phyloP scores from a whole-genome alignment of 2,888 invertebrate species.

The Rotaria magnacalcarata region DNA sequence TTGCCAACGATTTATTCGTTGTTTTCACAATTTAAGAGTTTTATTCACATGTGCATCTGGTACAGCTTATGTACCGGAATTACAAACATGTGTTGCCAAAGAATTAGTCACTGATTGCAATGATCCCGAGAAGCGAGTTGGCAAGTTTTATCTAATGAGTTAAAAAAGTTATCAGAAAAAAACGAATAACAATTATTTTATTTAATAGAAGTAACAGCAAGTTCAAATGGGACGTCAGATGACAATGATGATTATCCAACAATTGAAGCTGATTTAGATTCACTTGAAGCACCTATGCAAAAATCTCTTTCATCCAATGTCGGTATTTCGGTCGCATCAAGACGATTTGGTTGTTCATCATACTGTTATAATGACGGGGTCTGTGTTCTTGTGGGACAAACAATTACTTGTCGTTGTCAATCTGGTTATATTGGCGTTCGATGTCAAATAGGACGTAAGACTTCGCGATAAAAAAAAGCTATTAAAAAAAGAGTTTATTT shows the following conservation, averaged over 20 bases:
- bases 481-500: neutral
- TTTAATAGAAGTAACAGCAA: neutral
- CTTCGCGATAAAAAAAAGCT: neutral
- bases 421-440: neutral
- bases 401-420: neutral
- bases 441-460: neutral
- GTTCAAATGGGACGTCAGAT: neutral
- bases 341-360: neutral
- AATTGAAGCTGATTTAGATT: constrained; percentile 7
- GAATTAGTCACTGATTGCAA: neutral
- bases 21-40: constrained; percentile 29
- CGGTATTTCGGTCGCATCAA: neutral
- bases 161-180: too few species aligned
- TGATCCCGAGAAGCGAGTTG: neutral
- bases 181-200: neutral
- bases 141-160: neutral
- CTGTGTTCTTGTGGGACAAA: neutral
- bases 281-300: neutral
- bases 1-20: constrained; percentile 20
- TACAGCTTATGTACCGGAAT: neutral
- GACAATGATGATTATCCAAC: constrained; percentile 24
- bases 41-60: constrained; percentile 14
- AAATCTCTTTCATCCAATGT: neutral
- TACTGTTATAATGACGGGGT: neutral
- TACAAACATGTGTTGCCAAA: constrained; percentile 5